A percentile compares a stretch with the other conserved stretches of the same genome.
These are phyloP conservation scores for Heliconius melpomene DNA, from an alignment of 1,140 invertebrate genomes.

Conservation along the genomic window DNA sequence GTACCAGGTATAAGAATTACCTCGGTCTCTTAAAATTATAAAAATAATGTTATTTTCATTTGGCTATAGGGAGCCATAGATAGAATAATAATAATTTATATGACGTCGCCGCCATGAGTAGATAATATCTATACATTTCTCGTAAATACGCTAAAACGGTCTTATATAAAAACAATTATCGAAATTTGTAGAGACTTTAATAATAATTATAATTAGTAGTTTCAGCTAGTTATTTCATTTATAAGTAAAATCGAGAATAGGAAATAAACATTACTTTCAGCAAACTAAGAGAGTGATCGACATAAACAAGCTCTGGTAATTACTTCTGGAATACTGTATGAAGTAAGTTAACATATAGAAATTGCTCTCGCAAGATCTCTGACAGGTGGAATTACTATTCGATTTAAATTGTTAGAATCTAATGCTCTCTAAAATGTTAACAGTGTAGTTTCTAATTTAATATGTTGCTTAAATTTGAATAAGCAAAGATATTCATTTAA, in stretches of 20 bases:
- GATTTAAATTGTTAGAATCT: not conserved
- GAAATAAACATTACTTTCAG: not conserved
- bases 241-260: not conserved
- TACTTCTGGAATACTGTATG: conserved; percentile 59
- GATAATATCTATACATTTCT: no score
- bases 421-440: conserved; percentile 1
- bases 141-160: no score
- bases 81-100: no score
- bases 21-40: no score
- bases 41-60: no score
- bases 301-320: conserved; percentile 62
- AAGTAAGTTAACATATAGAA: conserved; percentile 41
- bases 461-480: not conserved
- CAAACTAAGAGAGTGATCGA: conserved; percentile 56
- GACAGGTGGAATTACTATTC: conserved; percentile 17
- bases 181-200: no score
- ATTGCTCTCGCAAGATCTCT: conserved; percentile 32
- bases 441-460: conserved; percentile 1
- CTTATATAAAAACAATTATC: no score
- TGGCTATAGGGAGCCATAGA: no score
- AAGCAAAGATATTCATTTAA: not conserved
- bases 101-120: no score
- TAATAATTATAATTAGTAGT: not conserved
- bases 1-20: no score
- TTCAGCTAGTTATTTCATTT: not conserved